Evolutionary conservation across 1,140 invertebrate species (phyloP), one percentile per base, ranked within the genome.

Genomic region (Brachionus manjavacas): DNA sequence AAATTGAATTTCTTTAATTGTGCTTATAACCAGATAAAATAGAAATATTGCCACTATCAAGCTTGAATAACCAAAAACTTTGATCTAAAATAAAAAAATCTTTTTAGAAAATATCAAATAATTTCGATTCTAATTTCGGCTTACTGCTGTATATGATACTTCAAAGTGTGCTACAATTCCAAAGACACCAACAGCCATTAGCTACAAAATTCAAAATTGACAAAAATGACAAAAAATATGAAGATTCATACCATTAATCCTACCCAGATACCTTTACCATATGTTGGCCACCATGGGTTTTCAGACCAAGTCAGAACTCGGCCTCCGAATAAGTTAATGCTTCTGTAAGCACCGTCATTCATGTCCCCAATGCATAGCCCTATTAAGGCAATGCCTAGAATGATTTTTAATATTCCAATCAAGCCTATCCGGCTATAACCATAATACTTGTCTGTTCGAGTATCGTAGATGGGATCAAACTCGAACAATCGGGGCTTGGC

Each of bases 1-100:
- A 76, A 76, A 76, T 49, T 76, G 39, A 76, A 76, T 76, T 49
- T 76, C 72, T 49, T 76, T 76, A 49, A 76, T 76, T 4, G 72
- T 76, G 20, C 72, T 76, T 7, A 76, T 76, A 1, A 76, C 39
- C 25, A 76, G 20, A 76, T 76, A 76, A 49, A 76, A 76, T n/a
- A 76, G 43, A 28, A 76, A 76, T 46, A 76, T 20, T 23, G 72
- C 25, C 16, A 23, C 20, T 23, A 76, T 46, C 3, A 76, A 14
- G 14, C 72, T 46, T 23, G 39, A 28, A 76, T 46, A 46, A 41
- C 72, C 72, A 46, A 46, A 76, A 25, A 76, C 72, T 76, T 76
- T 76, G 7, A 76, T 76, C 72, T 76, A 41, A 41, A 25, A 70
- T 16, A 4, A 8, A 72, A 43, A 11, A 41, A 39, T 41, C 35